Evolutionary conservation across 2,888 invertebrate genomes (phyloP).

Genomic region (Sipha maydis): DNA sequence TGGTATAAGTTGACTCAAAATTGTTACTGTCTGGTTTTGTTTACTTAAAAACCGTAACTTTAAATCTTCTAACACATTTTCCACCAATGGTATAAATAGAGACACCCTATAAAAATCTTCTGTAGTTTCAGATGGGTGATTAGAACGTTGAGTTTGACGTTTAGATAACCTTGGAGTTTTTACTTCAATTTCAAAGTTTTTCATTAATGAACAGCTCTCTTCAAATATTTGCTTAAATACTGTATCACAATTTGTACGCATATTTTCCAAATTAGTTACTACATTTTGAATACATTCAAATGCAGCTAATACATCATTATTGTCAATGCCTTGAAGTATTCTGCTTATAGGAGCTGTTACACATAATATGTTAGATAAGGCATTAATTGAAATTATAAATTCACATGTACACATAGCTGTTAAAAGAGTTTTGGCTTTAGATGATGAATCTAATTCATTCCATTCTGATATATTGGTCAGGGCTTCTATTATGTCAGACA

Average conservation of each 20-base stretch:
- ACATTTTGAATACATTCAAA: constrained; percentile 23
- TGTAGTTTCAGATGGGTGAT: neutral
- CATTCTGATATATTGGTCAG: constrained; percentile 24
- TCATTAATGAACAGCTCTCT: constrained; percentile 15
- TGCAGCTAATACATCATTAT: constrained; percentile 25
- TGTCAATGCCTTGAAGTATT: constrained; percentile 13
- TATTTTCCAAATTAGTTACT: constrained; percentile 6
- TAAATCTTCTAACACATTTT: constrained; percentile 32
- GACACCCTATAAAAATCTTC: constrained; percentile 24
- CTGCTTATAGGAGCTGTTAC: constrained; percentile 14
- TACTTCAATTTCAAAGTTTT: neutral
- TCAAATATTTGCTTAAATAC: constrained; percentile 23
- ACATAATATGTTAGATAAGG: constrained; percentile 4
- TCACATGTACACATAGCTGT: too few species aligned
- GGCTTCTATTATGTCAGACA: neutral
- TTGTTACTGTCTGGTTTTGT: constrained; percentile 12
- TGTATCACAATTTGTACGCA: neutral
- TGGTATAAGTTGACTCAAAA: constrained; percentile 16
- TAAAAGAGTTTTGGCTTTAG: neutral
- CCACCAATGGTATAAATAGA: constrained; percentile 20
- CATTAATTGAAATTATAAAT: constrained; percentile 1
- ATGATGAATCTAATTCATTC: constrained; percentile 25
- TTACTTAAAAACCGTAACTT: constrained; percentile 28
- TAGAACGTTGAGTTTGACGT: constrained; percentile 11
- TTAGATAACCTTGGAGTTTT: constrained; percentile 26